phyloP scores from a whole-genome alignment of 2,797 vertebrate species.

The Rallus crepitans region DNA sequence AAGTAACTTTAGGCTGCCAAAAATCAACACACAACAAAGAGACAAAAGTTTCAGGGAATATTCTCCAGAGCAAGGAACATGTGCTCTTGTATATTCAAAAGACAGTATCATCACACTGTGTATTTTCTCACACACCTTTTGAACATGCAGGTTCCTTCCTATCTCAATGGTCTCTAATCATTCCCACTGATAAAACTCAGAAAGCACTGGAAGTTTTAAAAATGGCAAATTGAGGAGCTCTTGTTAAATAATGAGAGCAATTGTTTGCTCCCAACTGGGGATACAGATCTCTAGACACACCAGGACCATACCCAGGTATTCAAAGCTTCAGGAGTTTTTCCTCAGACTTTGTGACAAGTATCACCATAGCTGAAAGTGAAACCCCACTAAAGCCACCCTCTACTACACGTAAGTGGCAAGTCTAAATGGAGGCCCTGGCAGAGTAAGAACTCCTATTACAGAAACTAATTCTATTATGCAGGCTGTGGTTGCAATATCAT shows the following conservation, averaged over 20 bases:
- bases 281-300: neutral
- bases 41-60: neutral
- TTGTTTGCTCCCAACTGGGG: neutral
- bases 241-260: neutral
- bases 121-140: neutral
- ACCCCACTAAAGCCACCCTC: neutral
- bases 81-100: neutral
- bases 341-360: neutral
- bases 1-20: neutral
- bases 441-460: neutral
- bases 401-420: neutral
- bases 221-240: neutral
- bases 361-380: neutral
- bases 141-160: neutral
- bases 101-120: fast-evolving
- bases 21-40: neutral
- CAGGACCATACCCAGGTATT: neutral
- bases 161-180: neutral
- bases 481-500: neutral
- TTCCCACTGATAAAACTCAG: neutral
- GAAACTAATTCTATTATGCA: neutral
- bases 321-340: neutral
- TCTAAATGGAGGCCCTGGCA: neutral
- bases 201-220: neutral
- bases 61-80: neutral